A percentile compares a stretch with the other conserved stretches of the same genome.
Conservation (phyloP, 2,888 invertebrate genomes). For the Drosophila nr. perissopoda region DNA sequence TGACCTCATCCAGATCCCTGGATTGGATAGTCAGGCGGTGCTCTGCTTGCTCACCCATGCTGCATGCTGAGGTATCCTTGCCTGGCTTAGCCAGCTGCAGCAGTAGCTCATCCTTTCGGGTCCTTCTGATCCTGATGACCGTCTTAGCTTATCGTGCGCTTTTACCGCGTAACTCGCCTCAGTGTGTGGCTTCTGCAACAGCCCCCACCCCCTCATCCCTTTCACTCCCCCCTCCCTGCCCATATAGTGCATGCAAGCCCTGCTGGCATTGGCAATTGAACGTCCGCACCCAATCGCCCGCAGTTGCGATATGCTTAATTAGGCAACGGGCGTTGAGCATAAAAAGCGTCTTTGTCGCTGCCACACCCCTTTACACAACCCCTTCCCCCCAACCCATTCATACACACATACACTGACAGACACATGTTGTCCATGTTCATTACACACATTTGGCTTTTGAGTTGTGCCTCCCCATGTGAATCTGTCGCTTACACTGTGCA, state of each 20-base stretch:
- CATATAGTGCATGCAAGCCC: not conserved
- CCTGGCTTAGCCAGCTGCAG: no score
- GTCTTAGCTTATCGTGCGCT: no score
- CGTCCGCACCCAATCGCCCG: slow-evolving; percentile 45
- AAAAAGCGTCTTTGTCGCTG: slow-evolving; percentile 78
- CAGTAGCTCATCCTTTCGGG: no score
- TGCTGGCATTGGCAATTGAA: slow-evolving; percentile 8
- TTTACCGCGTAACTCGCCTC: no score
- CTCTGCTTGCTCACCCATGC: no score
- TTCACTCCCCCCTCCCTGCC: not conserved
- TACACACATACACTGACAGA: slow-evolving; percentile 16
- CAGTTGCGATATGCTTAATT: slow-evolving; percentile 75
- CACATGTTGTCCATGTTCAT: slow-evolving; percentile 76
- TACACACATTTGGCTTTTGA: slow-evolving; percentile 68
- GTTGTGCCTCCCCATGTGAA: slow-evolving; percentile 58
- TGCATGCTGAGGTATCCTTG: no score
- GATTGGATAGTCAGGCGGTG: no score
- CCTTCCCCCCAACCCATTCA: not conserved
- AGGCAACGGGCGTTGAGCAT: slow-evolving; percentile 76
- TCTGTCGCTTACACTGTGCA: slow-evolving; percentile 57
- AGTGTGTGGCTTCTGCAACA: no score
- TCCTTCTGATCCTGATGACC: no score
- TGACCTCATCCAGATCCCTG: no score
- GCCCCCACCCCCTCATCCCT: not conserved
- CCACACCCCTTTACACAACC: slow-evolving; percentile 55